phyloP scores from a whole-genome alignment of 1,140 invertebrate genomes.

The Bombus terrestris region DNA sequence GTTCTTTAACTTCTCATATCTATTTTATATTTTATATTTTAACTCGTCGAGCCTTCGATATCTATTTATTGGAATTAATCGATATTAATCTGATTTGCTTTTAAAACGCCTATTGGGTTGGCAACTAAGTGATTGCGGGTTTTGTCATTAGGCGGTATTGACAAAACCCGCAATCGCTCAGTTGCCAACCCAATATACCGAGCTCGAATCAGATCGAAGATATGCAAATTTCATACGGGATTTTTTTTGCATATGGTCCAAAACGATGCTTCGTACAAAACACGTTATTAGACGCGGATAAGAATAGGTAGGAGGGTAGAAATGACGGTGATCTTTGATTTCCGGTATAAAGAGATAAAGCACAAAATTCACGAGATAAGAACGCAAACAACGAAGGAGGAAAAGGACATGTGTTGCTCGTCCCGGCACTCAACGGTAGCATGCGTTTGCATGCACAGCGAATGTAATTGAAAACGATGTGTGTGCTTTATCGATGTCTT shows the following conservation, averaged over 20 bases:
- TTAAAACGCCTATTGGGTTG: rapidly evolving
- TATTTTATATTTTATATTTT: too few relatives aligned
- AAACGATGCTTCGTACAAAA: background rate
- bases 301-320: background rate
- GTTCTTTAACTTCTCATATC: too few relatives aligned
- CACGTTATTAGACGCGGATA: background rate
- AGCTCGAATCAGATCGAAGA: too few relatives aligned
- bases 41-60: rapidly evolving
- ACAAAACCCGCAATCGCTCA: too few relatives aligned
- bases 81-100: rapidly evolving
- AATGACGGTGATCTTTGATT: background rate
- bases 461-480: slow-evolving; percentile 75
- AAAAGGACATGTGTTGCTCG: slow-evolving; percentile 74
- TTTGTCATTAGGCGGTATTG: too few relatives aligned
- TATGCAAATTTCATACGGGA: too few relatives aligned
- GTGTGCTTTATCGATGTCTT: slow-evolving; percentile 76
- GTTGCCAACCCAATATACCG: too few relatives aligned
- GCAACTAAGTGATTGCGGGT: too few relatives aligned
- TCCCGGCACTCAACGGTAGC: slow-evolving; percentile 70
- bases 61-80: too few relatives aligned
- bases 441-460: slow-evolving; percentile 69
- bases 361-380: slow-evolving; percentile 38
- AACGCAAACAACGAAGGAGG: slow-evolving; percentile 15
- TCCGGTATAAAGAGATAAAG: slow-evolving; percentile 30
- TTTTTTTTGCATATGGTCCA: rapidly evolving